Base-by-base conservation (phyloP, 1,140 invertebrate species). In the Drosophila chauvacae region DNA sequence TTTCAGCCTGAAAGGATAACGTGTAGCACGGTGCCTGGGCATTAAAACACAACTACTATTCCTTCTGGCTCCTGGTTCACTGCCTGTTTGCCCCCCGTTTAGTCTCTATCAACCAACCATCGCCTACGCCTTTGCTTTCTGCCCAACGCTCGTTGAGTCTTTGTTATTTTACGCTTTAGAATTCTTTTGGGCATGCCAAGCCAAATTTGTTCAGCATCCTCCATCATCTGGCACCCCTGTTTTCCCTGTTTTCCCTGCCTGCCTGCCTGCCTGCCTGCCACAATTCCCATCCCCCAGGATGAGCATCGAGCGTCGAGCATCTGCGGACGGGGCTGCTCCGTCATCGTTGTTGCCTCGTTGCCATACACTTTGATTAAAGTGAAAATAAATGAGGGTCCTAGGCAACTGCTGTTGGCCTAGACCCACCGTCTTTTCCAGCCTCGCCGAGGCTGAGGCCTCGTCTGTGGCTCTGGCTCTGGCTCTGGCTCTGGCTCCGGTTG, bases 341-440 rank as follows among this genome's bases (percentile, higher is more conserved):
- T 68, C 66, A 64, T 66, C 73, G 59, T 53, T 64, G 69, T 68
- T 63, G 59, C 71, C 47, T 79, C 53, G 58, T 64, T 79, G 76
- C 75, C 77, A 71, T 87, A 88, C 77, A 88, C 84, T 88, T 88
- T 88, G 84, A 88, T 88, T 88, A 88, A 88, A 88, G 85, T 88
- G 84, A 90, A 90, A 90, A 88, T 88, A 85, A 88, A 88, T 90
- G 84, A 90, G 84, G 84, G 84, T 90, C 85, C 72, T 85, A 84
- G 82, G 77, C 81, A 84, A 81, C 81, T 84, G 81, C 72, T 86
- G 81, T 72, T 77, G 71, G 69, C 42, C 71, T 48, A 69, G 61
- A 56, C 57, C 64, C 56, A 23, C 16, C 37, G 26, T 28, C 37
- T 64, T 56, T 56, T 56, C 53, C 79, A 81, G 79, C 42, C 55